These are phyloP conservation scores for Alviniconcha strummeri DNA, from an alignment of 2,888 invertebrate genomes.

Conservation along the genomic window DNA sequence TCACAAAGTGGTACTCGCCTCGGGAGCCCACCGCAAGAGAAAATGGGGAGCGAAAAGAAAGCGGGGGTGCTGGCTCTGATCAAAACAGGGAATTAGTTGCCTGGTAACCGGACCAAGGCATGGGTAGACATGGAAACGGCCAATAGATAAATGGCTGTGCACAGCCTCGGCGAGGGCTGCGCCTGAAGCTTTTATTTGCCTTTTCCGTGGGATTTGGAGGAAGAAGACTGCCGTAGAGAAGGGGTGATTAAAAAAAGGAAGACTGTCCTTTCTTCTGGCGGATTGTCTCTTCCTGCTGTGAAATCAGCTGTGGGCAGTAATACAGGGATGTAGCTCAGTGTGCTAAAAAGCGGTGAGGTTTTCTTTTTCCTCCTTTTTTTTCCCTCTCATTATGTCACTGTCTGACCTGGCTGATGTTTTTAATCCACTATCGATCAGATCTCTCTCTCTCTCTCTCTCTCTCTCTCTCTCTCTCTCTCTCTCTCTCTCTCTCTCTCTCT, in stretches of 20 bases:
- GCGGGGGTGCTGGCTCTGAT: slow-evolving; percentile 6
- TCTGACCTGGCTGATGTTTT: neutral
- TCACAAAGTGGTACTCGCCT: too few relatives aligned
- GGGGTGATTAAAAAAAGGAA: too few relatives aligned
- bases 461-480: slow-evolving; percentile 20
- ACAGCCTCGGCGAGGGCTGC: neutral
- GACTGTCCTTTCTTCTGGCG: too few relatives aligned
- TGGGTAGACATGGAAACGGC: slow-evolving; percentile 35
- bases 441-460: neutral
- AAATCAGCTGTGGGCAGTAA: too few relatives aligned
- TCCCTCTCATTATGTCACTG: neutral
- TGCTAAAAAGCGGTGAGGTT: too few relatives aligned
- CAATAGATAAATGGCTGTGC: slow-evolving; percentile 28
- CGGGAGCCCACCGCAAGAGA: neutral
- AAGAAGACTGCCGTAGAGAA: too few relatives aligned
- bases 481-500: neutral
- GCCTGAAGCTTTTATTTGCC: neutral
- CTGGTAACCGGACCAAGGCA: slow-evolving; percentile 30
- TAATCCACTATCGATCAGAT: neutral
- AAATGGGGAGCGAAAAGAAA: neutral
- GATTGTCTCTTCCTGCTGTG: too few relatives aligned
- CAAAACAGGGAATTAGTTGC: slow-evolving; percentile 32
- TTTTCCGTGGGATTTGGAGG: neutral
- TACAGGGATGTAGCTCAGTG: too few relatives aligned
- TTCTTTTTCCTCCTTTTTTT: neutral